Evolutionary conservation across 2,113 vertebrate species (phyloP).

Genomic region (Odocoileus hemionus): DNA sequence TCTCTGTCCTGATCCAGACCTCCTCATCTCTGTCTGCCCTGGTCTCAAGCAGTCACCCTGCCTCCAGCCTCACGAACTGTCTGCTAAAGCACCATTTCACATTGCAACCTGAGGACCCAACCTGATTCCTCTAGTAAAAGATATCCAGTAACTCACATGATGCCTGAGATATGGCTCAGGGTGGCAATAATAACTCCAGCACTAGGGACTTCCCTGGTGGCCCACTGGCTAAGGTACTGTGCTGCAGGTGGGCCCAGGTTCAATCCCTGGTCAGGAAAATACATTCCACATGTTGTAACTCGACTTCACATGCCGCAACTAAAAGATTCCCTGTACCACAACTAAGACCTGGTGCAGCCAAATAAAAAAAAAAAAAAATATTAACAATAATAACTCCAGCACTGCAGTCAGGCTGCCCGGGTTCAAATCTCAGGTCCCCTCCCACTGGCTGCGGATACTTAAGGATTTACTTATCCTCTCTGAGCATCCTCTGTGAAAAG

Average conservation of each 20-base stretch:
- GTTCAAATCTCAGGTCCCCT: neutral
- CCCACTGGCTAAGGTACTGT: neutral
- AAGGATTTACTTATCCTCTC: neutral
- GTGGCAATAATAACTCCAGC: neutral
- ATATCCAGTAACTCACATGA: neutral
- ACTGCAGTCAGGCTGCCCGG: neutral
- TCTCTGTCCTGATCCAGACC: neutral
- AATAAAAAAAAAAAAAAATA: neutral
- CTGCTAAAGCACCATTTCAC: neutral
- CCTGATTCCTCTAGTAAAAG: neutral
- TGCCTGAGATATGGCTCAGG: neutral
- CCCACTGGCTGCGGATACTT: neutral
- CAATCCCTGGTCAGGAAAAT: neutral
- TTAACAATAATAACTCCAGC: neutral
- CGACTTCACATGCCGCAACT: neutral
- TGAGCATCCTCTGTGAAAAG: neutral
- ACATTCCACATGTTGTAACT: neutral
- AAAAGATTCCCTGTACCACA: neutral
- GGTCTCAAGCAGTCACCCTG: neutral
- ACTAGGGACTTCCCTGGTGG: neutral
- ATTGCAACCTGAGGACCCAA: neutral
- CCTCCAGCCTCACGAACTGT: neutral
- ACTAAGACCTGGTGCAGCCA: neutral
- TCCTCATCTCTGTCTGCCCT: neutral
- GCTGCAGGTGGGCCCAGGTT: neutral